Conservation (phyloP, 2,113 vertebrate species). For the Xiphophorus hellerii region DNA sequence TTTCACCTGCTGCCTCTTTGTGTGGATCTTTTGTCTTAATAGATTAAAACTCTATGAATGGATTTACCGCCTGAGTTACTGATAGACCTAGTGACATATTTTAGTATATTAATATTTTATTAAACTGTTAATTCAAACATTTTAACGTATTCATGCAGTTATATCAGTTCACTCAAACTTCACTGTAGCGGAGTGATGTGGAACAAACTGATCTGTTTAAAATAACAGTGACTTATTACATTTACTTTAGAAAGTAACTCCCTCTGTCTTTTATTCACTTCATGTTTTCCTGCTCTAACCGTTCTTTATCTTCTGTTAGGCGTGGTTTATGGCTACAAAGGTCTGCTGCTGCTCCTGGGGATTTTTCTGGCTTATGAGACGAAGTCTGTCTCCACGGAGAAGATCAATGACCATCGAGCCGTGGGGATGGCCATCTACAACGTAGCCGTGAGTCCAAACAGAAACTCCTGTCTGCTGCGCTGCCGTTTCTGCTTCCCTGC, state of each 20-base stretch:
- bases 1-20: no score
- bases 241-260: background rate
- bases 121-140: no score
- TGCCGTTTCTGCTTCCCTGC: background rate
- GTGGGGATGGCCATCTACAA: conserved; percentile 96
- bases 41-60: no score
- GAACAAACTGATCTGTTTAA: no score
- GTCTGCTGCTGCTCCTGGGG: conserved; percentile 88
- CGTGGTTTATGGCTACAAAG: conserved; percentile 95
- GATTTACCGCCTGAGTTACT: no score
- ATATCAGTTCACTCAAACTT: no score
- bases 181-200: no score
- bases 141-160: no score
- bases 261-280: no score
- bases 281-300: background rate
- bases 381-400: conserved; percentile 93
- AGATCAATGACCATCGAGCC: conserved; percentile 92
- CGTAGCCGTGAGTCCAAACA: conserved; percentile 78
- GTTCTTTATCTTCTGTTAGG: conserved; percentile 69
- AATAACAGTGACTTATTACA: no score
- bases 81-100: background rate
- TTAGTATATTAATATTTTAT: background rate
- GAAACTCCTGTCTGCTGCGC: conserved; percentile 20
- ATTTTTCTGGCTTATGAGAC: conserved; percentile 96
- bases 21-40: no score